A percentile compares a stretch with the other conserved stretches of the same genome.
Conservation (phyloP, 2,888 invertebrate genomes). For the Mechanitis messenoides region DNA sequence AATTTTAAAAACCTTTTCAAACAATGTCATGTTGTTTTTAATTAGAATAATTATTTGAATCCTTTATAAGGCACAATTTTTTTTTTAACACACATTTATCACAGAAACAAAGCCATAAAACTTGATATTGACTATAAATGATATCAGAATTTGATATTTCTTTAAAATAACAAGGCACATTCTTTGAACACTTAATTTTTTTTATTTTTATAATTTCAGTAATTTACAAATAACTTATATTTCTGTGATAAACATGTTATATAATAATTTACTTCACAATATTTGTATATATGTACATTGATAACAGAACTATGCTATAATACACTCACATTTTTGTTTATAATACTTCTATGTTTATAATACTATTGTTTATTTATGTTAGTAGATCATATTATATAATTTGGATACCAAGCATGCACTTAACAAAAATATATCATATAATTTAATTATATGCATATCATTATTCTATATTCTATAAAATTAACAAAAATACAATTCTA, state of each 20-base stretch:
- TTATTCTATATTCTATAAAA: neutral
- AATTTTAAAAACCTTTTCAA: too few relatives aligned
- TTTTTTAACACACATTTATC: slow-evolving; percentile 18
- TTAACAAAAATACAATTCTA: neutral
- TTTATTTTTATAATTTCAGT: too few relatives aligned
- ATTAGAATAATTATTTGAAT: slow-evolving; percentile 2
- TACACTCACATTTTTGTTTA: neutral
- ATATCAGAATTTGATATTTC: neutral
- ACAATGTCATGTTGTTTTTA: too few relatives aligned
- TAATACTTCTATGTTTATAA: slow-evolving; percentile 2
- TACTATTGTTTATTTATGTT: neutral
- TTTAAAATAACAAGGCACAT: neutral
- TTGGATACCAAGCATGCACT: slow-evolving; percentile 14
- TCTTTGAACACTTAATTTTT: neutral
- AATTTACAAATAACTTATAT: neutral
- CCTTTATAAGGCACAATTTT: slow-evolving; percentile 25
- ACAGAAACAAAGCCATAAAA: slow-evolving; percentile 10
- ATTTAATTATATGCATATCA: neutral
- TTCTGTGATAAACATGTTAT: neutral
- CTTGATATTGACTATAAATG: neutral
- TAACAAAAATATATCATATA: slow-evolving; percentile 11
- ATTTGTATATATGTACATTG: slow-evolving; percentile 1
- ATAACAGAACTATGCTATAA: neutral
- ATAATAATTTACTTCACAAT: neutral
- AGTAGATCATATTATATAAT: slow-evolving; percentile 11